Evolutionary conservation across 2,113 vertebrate species (phyloP), one percentile per base, ranked within the genome.

Genomic region (Sebastes schlegelii): DNA sequence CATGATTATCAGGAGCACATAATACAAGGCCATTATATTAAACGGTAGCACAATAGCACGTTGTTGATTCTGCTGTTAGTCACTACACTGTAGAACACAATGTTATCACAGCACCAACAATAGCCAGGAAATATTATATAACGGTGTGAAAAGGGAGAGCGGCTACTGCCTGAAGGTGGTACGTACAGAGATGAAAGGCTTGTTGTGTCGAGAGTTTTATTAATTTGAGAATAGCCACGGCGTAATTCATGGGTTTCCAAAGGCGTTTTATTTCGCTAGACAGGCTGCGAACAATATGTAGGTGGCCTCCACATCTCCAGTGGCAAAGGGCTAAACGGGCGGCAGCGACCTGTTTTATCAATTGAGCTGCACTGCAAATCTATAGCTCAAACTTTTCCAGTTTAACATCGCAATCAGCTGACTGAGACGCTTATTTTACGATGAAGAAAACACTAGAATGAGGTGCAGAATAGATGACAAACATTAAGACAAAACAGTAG

Each of bases 101-200:
- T 62, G 26, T 14, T 71, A 69, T 71, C 85, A 48, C 70, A 55
- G 60, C 21, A 9, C 17, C 40, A 64, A 60, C 74, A 65, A 19
- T n/a, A 9, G 57, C 42, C 13, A n/a, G 6, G 68, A 73, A 67
- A 14, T 52, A 23, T 63, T 46, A 40, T 62, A 60, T 8, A 19
- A 58, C 14, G 5, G 11, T 42, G 19, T 8, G 11, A 62, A 54
- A 51, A 52, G 5, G 43, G 48, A 49, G 61, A 42, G n/a, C 54
- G 10, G 43, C 26, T 64, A 19, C 26, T 46, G 10, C 40, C 21
- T 10, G 55, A 48, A 48, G 42, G 42, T 40, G 46, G 14, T 23
- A 11, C 5, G 1, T 17, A 61, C 1, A 58, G 43, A 0, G 4
- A 65, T 19, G 14, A 48, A 34, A 62, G 14, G 34, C 40, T 43